Base-by-base conservation (phyloP, 2,888 invertebrate species). In the Yponomeuta cagnagella region DNA sequence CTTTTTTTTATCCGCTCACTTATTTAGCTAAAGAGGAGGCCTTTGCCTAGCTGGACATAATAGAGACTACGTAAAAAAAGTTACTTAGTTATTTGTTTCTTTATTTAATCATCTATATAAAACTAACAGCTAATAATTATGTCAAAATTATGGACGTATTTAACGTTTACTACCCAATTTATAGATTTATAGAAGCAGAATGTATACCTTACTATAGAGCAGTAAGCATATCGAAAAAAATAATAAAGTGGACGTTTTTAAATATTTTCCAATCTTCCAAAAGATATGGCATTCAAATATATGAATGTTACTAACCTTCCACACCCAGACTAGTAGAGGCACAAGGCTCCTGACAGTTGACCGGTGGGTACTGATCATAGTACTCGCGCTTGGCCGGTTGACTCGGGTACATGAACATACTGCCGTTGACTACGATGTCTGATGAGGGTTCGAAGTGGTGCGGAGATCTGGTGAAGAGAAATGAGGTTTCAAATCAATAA, bases 321-420 rank as follows among this genome's bases (percentile, higher is more conserved):
- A 86, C 72, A 15, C 76, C 77, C 8, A 82, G 78, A 67, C 86
- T 88, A 0, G 88, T 74, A 15, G 70, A 33, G n/a, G 67, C 67
- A 71, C 86, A 89, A 0, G 90, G 82, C 2, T 31, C 83, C 84
- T 0, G 67, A 37, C 43, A 67, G 67, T 33, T 9, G 10, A 48
- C 23, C 30, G 31, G n/a, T 12, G 87, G 84, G 68, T 88, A 90
- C 74, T 90, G 90, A n/a, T 92, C 92, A 71, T 87, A 91, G 76
- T 88, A 90, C 68, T 91, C 91, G 12, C 90, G 76, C 75, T 91
- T 92, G 15, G 84, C 83, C 6, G 83, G 84, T 48, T 86, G 84
- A 0, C 70, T 63, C 43, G 90, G 87, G 73, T 90, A 90, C 87
- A 89, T 86, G 77, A 88, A 90, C 88, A 90, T 89, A 48, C 81